A percentile compares a stretch with the other conserved stretches of the same genome.
phyloP scores from a whole-genome alignment of 2,113 vertebrate genomes.

The Ictalurus punctatus region DNA sequence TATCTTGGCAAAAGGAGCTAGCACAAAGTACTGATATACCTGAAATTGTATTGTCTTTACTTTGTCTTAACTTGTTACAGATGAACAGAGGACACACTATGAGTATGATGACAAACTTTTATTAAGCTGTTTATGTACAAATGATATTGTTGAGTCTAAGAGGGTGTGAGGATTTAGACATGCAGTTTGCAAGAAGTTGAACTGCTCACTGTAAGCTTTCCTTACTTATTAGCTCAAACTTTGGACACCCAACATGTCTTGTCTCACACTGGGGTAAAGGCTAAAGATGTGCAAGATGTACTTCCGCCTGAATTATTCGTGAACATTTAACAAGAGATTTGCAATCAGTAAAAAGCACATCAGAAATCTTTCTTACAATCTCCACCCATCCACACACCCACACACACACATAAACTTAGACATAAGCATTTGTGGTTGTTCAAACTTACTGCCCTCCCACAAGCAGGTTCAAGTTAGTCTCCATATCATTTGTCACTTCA shows the following conservation, averaged over 20 bases:
- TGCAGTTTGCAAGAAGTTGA: background rate
- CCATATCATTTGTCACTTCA: conserved; percentile 67
- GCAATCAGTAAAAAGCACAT: background rate
- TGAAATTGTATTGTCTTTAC: background rate
- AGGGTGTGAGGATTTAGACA: background rate
- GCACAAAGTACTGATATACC: no score
- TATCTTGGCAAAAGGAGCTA: no score
- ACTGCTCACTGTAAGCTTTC: background rate
- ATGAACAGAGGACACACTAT: background rate
- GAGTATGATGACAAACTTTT: background rate
- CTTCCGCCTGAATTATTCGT: background rate
- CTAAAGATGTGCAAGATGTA: background rate
- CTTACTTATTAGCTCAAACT: background rate
- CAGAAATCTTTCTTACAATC: background rate
- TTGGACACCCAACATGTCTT: background rate
- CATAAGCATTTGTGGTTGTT: background rate
- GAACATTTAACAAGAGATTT: background rate
- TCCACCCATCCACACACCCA: no score
- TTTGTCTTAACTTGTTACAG: background rate
- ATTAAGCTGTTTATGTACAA: background rate
- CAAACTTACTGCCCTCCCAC: background rate
- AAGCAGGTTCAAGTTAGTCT: conserved; percentile 62
- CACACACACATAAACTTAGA: conserved; percentile 17
- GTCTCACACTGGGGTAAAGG: background rate
- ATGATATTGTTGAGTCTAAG: background rate